These are phyloP conservation scores for Phalloptychus januarius DNA, from an alignment of 2,797 vertebrate species.

Conservation along the genomic window DNA sequence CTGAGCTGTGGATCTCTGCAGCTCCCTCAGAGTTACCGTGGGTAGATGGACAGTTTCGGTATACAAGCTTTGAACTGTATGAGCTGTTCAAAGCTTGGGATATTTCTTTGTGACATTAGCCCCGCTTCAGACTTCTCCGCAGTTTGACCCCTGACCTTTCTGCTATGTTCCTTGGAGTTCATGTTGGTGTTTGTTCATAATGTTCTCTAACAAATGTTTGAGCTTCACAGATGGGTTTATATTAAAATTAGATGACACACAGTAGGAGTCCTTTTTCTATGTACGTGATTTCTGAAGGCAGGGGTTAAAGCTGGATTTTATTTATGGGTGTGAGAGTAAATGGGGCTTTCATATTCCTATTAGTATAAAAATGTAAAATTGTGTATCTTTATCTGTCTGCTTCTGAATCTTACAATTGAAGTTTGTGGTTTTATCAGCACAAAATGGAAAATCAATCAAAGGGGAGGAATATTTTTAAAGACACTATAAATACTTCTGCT, in stretches of 20 bases:
- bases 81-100: neutral
- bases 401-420: neutral
- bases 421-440: neutral
- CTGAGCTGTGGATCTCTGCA: neutral
- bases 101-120: neutral
- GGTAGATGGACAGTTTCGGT: neutral
- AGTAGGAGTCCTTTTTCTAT: neutral
- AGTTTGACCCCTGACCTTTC: neutral
- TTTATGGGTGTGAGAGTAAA: neutral
- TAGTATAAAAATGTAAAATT: neutral
- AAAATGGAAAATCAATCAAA: neutral
- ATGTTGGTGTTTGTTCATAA: neutral
- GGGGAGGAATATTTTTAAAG: neutral
- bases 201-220: neutral
- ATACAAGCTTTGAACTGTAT: neutral
- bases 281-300: neutral
- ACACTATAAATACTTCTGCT: neutral
- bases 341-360: neutral
- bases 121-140: neutral
- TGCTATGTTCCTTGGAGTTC: neutral
- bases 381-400: neutral
- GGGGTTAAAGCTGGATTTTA: neutral
- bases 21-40: neutral
- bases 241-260: neutral
- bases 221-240: neutral